Conservation (phyloP, 2,888 invertebrate species). For the Agonopterix heracliana region DNA sequence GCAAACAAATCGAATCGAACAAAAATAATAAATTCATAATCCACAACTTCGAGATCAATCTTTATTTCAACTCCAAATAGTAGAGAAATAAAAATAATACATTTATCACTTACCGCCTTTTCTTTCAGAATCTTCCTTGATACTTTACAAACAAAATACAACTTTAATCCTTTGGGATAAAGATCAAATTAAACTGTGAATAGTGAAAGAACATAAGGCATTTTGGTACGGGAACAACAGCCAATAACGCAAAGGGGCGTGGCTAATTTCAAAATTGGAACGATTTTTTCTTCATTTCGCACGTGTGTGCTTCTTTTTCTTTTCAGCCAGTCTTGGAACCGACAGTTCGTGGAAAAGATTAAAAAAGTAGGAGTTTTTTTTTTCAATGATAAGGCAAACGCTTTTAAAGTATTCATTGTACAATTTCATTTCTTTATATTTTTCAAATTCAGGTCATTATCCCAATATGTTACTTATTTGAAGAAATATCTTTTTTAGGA, state of each 20-base stretch:
- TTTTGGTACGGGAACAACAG: constrained; percentile 26
- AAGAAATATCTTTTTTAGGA: too few relatives aligned
- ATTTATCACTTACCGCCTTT: constrained; percentile 8
- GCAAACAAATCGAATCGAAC: too few relatives aligned
- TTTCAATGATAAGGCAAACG: too few relatives aligned
- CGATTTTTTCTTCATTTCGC: constrained; percentile 46
- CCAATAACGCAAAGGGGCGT: constrained; percentile 69
- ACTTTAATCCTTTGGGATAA: background rate
- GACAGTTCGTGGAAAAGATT: constrained; percentile 9
- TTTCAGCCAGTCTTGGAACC: constrained; percentile 37
- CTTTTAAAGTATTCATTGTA: too few relatives aligned
- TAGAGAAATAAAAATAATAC: constrained; percentile 11
- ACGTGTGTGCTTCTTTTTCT: constrained; percentile 37
- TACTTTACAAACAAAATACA: constrained; percentile 4
- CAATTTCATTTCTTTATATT: too few relatives aligned
- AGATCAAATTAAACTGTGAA: constrained; percentile 5
- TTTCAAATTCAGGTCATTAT: too few relatives aligned
- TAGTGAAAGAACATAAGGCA: constrained; percentile 17
- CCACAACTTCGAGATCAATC: constrained; percentile 16
- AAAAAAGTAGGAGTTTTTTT: too few relatives aligned
- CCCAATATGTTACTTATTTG: too few relatives aligned
- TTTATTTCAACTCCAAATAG: constrained; percentile 16
- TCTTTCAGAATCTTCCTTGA: background rate
- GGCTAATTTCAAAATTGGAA: constrained; percentile 67
- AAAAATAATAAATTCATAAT: constrained; percentile 14